Evolutionary conservation across 1,140 invertebrate species (phyloP), one percentile per base, ranked within the genome.

Genomic region (Cotesia glomerata): DNA sequence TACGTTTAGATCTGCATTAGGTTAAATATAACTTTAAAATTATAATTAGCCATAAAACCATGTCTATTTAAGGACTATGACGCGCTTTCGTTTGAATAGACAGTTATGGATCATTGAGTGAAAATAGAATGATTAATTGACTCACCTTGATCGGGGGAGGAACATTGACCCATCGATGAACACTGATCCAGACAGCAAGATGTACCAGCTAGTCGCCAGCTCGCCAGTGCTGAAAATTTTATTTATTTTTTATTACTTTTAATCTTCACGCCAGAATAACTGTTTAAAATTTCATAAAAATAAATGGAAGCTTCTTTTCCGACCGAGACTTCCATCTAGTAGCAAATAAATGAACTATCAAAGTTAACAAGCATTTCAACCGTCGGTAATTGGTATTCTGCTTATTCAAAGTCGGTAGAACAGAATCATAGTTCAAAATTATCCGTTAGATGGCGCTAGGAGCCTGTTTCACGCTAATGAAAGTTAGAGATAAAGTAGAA

Each of bases 131-230:
- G 9, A 26, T 9, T 8, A 26, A 58, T 3, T 18, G 5, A 7
- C 56, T 58, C 9, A 96, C 95, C 94, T 95, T 88, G 92, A 92
- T 76, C 93, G 88, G 4, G 95, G 94, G 69, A 95, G 87, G 80
- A 93, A 95, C 93, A 96, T 95, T 69, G 92, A 93, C 71, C 93
- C 93, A 86, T 95, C 94, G 83, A 96, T 96, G 88, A 95, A 95
- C n/a, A 95, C 94, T 3, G 93, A 94, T 56, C 95, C 95, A 9
- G 93, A 93, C 35, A 95, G 88, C 39, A 95, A 85, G 78, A 96
- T 94, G 85, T 94, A 96, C 94, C 94, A 95, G 80, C 93, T 93
- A 59, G 91, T 91, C 49, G 92, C 92, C 75, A 94, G 78, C 85
- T 95, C 93, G 16, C 93, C 93, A 61, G 93, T 93, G 80, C 94